Evolutionary conservation across 1,140 invertebrate species (phyloP).

Genomic region (Ganaspis sp.): DNA sequence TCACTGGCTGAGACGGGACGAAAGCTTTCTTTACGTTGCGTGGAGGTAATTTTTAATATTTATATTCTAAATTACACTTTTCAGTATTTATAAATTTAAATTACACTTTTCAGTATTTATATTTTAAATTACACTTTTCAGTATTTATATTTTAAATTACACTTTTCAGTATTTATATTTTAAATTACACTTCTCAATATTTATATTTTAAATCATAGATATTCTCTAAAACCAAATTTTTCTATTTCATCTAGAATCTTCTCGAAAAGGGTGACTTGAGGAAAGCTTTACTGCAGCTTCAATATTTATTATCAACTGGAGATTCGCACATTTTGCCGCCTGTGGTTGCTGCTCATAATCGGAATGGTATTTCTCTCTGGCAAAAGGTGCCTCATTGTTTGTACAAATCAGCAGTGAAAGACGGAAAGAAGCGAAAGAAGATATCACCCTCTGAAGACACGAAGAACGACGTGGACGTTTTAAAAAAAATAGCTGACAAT

Average conservation of each 20-base stretch:
- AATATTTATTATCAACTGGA: constrained; percentile 80
- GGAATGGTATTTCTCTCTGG: constrained; percentile 56
- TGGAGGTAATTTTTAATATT: constrained; percentile 61
- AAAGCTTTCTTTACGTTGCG: constrained; percentile 72
- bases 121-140: constrained; percentile 45
- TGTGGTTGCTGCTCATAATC: constrained; percentile 43
- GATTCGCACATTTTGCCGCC: constrained; percentile 36
- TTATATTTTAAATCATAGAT: too few species aligned
- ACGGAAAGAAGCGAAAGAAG: constrained; percentile 56
- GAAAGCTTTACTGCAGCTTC: constrained; percentile 82
- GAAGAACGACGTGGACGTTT: constrained; percentile 12
- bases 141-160: constrained; percentile 34
- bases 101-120: constrained; percentile 46
- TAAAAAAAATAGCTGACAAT: constrained; percentile 57
- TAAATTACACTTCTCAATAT: constrained; percentile 34
- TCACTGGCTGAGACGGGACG: constrained; percentile 81
- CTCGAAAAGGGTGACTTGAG: constrained; percentile 80
- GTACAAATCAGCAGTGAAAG: constrained; percentile 66
- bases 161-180: constrained; percentile 44
- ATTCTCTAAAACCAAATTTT: too few species aligned
- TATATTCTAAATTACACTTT: constrained; percentile 44
- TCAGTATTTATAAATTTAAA: constrained; percentile 33
- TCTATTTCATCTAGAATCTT: constrained; percentile 61
- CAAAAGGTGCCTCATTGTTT: constrained; percentile 58
- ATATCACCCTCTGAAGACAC: constrained; percentile 41